These are phyloP conservation scores for Cacoxenus indagator DNA, from an alignment of 2,888 invertebrate genomes.

Conservation along the genomic window DNA sequence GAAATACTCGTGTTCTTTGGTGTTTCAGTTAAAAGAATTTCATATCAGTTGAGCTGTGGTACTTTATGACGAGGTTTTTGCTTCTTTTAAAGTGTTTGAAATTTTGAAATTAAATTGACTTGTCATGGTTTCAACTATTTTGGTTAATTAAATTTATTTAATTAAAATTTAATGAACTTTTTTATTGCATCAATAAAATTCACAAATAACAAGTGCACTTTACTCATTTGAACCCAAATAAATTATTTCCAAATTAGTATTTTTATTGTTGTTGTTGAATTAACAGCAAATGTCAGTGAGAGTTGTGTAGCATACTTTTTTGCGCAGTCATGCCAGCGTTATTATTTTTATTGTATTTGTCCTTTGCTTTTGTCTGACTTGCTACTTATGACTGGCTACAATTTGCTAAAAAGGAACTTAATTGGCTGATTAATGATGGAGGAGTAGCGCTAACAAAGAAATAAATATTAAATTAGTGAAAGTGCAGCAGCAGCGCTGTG, in stretches of 20 bases:
- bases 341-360: constrained; percentile 18
- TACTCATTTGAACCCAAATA: background rate
- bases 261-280: background rate
- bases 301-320: constrained; percentile 30
- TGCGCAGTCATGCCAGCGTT: constrained; percentile 27
- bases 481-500: background rate
- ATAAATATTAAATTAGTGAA: background rate
- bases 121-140: background rate
- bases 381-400: background rate
- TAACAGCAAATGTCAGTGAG: background rate
- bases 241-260: background rate
- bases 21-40: background rate
- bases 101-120: background rate
- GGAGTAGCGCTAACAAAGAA: background rate
- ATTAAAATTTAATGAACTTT: background rate
- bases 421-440: background rate
- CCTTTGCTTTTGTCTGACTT: constrained; percentile 4
- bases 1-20: background rate
- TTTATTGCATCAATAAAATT: background rate
- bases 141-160: background rate
- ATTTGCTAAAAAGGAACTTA: constrained; percentile 3
- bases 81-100: background rate
- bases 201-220: too few species aligned
- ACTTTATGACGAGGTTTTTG: constrained; percentile 6
- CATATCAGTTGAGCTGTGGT: background rate